phyloP scores from a whole-genome alignment of 2,113 vertebrate species.

The Callipepla squamata region DNA sequence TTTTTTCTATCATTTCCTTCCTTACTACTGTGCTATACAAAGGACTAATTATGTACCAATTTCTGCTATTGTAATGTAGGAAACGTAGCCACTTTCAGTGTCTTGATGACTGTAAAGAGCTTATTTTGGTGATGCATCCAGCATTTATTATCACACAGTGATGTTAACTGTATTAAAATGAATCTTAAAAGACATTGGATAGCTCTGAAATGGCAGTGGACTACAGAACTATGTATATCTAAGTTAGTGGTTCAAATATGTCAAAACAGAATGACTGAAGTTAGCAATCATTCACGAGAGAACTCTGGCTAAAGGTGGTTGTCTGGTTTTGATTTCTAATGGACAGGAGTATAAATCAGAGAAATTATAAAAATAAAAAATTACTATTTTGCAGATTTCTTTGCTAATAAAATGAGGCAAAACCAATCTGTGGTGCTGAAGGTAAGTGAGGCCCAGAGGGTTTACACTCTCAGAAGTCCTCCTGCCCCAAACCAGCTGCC shows the following conservation, averaged over 20 bases:
- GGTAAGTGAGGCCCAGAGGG: neutral
- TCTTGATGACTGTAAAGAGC: conserved; percentile 1
- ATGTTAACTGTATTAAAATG: neutral
- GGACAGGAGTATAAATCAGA: neutral
- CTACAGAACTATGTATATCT: neutral
- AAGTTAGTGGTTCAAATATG: neutral
- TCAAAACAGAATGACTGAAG: neutral
- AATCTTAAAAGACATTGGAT: neutral
- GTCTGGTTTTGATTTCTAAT: neutral
- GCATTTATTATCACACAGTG: neutral
- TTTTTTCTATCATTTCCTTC: neutral
- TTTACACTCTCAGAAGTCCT: neutral
- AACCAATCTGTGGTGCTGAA: neutral
- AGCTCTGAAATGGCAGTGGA: neutral
- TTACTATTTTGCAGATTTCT: neutral
- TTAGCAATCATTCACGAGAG: neutral
- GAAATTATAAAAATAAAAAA: neutral
- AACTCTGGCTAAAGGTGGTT: neutral
- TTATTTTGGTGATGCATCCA: neutral
- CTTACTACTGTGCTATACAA: neutral
- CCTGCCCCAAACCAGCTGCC: neutral
- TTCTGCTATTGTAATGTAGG: neutral
- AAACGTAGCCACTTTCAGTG: neutral
- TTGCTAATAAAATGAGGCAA: neutral
- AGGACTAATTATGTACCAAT: neutral